phyloP scores from a whole-genome alignment of 2,888 invertebrate genomes.

The Lycaena phlaeas region DNA sequence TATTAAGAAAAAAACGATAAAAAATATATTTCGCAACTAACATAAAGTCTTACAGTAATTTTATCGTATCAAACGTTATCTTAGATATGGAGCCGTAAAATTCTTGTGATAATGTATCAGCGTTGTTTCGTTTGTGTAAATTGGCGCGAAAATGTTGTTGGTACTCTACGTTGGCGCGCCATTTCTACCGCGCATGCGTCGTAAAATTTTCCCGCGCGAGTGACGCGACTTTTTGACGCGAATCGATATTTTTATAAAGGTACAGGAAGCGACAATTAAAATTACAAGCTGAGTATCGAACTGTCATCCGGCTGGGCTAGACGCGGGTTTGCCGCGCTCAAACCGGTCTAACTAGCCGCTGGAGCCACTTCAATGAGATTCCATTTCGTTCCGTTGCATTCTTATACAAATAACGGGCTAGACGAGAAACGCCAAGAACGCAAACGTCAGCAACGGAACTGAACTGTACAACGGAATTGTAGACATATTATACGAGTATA shows the following conservation, averaged over 20 bases:
- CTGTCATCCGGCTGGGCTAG: conserved; percentile 50
- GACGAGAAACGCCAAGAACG: too few species aligned
- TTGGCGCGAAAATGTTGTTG: conserved; percentile 47
- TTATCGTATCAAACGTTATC: conserved; percentile 12
- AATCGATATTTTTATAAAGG: conserved; percentile 18
- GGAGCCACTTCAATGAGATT: conserved; percentile 70
- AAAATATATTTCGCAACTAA: not conserved
- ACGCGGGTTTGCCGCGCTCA: conserved; percentile 41
- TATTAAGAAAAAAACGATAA: not conserved
- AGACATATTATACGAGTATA: too few species aligned
- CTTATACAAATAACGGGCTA: conserved; percentile 64
- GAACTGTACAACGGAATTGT: conserved; percentile 16
- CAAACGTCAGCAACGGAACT: too few species aligned
- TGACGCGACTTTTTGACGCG: conserved; percentile 11
- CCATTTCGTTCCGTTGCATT: conserved; percentile 69
- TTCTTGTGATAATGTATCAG: conserved; percentile 22
- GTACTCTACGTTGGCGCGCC: conserved; percentile 22
- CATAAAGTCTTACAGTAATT: not conserved
- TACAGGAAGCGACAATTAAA: conserved; percentile 17
- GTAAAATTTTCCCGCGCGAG: conserved; percentile 32
- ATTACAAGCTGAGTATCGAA: conserved; percentile 34
- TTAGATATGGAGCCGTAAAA: conserved; percentile 19
- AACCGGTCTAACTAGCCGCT: conserved; percentile 58
- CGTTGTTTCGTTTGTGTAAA: conserved; percentile 22
- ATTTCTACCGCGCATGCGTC: conserved; percentile 27